Percentiles rank a stretch among this genome's conserved stretches.
Evolutionary conservation across 2,797 vertebrate species (phyloP).

Genomic region (Sebastes trivittatus): DNA sequence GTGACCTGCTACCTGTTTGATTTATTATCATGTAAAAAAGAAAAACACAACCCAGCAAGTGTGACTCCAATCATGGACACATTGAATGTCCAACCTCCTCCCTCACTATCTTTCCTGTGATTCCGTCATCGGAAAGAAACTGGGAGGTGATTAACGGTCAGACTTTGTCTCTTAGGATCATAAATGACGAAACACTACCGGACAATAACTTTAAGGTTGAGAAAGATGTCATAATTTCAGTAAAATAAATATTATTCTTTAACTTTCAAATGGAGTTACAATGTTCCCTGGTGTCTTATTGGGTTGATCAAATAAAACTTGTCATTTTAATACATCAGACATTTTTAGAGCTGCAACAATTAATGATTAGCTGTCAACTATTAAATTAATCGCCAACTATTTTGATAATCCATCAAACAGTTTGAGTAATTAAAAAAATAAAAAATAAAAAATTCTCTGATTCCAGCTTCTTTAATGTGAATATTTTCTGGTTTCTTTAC

Average conservation of each 20-base stretch:
- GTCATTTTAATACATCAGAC: too few species aligned
- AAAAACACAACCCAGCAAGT: not conserved
- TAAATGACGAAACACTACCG: constrained; percentile 2
- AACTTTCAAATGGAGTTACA: too few species aligned
- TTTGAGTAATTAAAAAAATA: too few species aligned
- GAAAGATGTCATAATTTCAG: not conserved
- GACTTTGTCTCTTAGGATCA: constrained; percentile 40
- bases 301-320: not conserved
- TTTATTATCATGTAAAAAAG: not conserved
- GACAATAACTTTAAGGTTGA: not conserved
- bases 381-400: too few species aligned
- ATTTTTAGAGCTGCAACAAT: too few species aligned
- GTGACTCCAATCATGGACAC: not conserved
- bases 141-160: not conserved
- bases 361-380: too few species aligned
- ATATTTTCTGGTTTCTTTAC: too few species aligned
- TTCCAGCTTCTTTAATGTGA: too few species aligned
- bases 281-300: too few species aligned
- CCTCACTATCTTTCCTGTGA: not conserved
- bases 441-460: too few species aligned
- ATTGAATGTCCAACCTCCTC: not conserved
- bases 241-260: not conserved
- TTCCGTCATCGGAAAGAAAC: not conserved
- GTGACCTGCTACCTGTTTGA: not conserved
- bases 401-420: too few species aligned